A percentile compares a stretch with the other conserved stretches of the same genome.
Conservation (phyloP, 2,797 vertebrate genomes). For the Siniperca scherzeri region DNA sequence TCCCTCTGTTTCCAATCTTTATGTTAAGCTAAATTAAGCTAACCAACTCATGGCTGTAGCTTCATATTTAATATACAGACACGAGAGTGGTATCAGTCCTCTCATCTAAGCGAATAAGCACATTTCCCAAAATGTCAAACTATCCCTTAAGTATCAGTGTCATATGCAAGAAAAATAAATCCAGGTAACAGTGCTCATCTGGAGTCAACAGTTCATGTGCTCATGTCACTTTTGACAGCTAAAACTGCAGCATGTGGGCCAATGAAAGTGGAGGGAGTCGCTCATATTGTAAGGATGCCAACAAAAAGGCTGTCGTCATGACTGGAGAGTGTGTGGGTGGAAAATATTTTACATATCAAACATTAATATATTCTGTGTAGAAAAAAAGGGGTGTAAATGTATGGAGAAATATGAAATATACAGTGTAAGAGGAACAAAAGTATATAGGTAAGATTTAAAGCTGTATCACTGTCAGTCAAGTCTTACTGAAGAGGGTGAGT, state of each 20-base stretch:
- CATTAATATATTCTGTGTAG: constrained; percentile 62
- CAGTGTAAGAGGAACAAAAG: constrained; percentile 36
- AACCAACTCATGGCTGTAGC: background rate
- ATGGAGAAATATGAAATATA: constrained; percentile 47
- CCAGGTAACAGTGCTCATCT: constrained; percentile 27
- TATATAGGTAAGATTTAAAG: constrained; percentile 57
- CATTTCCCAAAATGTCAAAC: constrained; percentile 37
- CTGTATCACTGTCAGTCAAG: constrained; percentile 43
- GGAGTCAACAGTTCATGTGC: constrained; percentile 24
- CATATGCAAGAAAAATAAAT: background rate
- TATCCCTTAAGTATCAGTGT: constrained; percentile 10
- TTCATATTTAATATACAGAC: background rate
- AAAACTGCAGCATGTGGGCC: constrained; percentile 27
- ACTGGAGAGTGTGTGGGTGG: constrained; percentile 25
- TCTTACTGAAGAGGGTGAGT: constrained; percentile 23
- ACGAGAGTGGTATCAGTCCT: background rate
- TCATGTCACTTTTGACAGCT: constrained; percentile 27
- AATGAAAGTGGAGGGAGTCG: constrained; percentile 8
- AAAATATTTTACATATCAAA: constrained; percentile 73
- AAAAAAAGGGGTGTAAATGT: constrained; percentile 33
- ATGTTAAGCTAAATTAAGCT: constrained; percentile 10
- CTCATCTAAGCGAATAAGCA: background rate
- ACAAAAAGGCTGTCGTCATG: constrained; percentile 13
- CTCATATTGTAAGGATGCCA: constrained; percentile 7
- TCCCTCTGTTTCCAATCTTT: background rate